These are phyloP conservation scores for Cheilosia variabilis DNA, from an alignment of 2,888 invertebrate species.

Conservation along the genomic window DNA sequence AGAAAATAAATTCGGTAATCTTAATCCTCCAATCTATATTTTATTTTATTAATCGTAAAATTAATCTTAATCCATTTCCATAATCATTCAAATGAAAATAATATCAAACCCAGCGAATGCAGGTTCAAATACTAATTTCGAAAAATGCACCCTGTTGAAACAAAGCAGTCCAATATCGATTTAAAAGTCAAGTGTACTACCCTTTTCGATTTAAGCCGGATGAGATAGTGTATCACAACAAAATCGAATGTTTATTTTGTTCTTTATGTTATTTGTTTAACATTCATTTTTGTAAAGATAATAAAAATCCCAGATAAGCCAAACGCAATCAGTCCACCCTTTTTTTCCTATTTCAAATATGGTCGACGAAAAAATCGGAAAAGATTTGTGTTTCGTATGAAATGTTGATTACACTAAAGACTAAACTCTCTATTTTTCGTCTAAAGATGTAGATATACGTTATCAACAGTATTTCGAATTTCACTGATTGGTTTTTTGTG, in stretches of 20 bases:
- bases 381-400: background rate
- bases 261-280: too few species aligned
- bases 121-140: background rate
- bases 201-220: too few species aligned
- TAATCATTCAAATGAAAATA: background rate
- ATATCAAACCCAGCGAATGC: background rate
- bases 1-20: background rate
- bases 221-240: too few species aligned
- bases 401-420: background rate
- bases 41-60: background rate
- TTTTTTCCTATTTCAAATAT: too few species aligned
- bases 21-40: too few species aligned
- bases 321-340: background rate
- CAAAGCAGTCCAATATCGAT: too few species aligned
- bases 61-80: constrained; percentile 3
- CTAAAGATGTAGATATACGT: background rate
- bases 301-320: constrained; percentile 14
- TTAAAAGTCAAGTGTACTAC: too few species aligned
- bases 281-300: too few species aligned
- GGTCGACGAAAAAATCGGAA: background rate
- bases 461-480: background rate
- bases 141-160: background rate
- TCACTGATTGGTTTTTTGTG: background rate
- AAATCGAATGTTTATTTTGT: too few species aligned
- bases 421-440: background rate